Base-by-base conservation (phyloP, 2,888 invertebrate genomes). In the Homarus gammarus region DNA sequence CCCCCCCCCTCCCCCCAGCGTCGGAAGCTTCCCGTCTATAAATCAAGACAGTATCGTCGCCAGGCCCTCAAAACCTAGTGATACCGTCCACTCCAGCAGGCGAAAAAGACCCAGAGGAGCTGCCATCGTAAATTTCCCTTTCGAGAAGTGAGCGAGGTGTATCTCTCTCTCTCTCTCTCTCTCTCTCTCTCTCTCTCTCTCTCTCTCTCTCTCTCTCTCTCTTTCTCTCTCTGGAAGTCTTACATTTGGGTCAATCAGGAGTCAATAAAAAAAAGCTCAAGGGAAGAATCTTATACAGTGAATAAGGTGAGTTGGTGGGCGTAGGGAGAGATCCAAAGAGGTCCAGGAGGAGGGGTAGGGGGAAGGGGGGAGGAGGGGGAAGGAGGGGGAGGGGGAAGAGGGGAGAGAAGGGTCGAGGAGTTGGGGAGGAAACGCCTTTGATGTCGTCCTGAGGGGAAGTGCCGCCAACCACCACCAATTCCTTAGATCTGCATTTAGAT, bases 401-500 rank as follows among this genome's bases (percentile, higher is more conserved):
- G 10, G 15, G 49, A 49, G 49, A 8, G 8, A 8, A 49, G 15
- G 49, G 49, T 8, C 8, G 49, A 49, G 1, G 1, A 12, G 49
- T 15, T 12, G 49, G 10, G 15, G 49, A 49, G 49, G 15, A 15
- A 15, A 12, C 18, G 22, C 56, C 56, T 56, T 56, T 56, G 56
- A 56, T 56, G 56, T 56, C 22, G 56, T 12, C 22, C 15, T 15
- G 15, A 3, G 5, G 56, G 22, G 56, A 18, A 56, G 56, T 49
- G 56, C 56, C 56, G 5, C 56, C 15, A n/a, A 22, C 56, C 56
- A 56, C 56, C 15, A 5, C 22, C 56, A 56, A 56, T 56, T 56
- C 56, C 56, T 56, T 56, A 56, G 56, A 56, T 56, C 56, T 56
- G 56, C 56, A 56, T 56, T 56, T 56, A 56, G 56, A 56, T 56